These are phyloP conservation scores for Macaria liturata DNA, from an alignment of 2,888 invertebrate species.

Conservation along the genomic window DNA sequence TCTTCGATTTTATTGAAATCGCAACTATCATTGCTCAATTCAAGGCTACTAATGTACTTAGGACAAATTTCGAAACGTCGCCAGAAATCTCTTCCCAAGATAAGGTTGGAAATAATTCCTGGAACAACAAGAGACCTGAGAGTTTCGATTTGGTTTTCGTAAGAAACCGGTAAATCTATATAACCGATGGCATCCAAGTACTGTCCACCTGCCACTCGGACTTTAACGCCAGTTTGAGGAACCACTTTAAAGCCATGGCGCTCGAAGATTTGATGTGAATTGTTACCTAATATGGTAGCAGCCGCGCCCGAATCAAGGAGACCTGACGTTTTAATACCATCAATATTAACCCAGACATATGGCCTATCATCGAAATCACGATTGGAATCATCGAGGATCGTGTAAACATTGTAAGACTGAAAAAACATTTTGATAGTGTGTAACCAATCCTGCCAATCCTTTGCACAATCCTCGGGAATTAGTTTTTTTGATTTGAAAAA, in stretches of 20 bases:
- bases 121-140: slow-evolving; percentile 15
- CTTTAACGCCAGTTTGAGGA: background rate
- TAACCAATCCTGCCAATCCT: background rate
- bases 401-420: background rate
- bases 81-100: slow-evolving; percentile 25
- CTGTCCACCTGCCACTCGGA: slow-evolving; percentile 7
- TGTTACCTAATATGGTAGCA: slow-evolving; percentile 13
- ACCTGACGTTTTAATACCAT: background rate
- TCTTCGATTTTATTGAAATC: background rate
- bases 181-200: slow-evolving; percentile 4
- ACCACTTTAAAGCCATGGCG: background rate
- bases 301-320: slow-evolving; percentile 7
- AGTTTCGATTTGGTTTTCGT: slow-evolving; percentile 1
- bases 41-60: slow-evolving; percentile 4
- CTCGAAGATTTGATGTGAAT: background rate
- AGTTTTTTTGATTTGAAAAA: slow-evolving; percentile 9
- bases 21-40: background rate
- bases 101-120: slow-evolving; percentile 7
- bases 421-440: background rate
- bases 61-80: slow-evolving; percentile 10
- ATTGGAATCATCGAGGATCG: background rate
- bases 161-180: slow-evolving; percentile 7
- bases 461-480: slow-evolving; percentile 9
- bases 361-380: background rate
- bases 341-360: slow-evolving; percentile 1